Evolutionary conservation across 2,113 vertebrate species (phyloP), one percentile per base, ranked within the genome.

Genomic region (Oncorhynchus masou): DNA sequence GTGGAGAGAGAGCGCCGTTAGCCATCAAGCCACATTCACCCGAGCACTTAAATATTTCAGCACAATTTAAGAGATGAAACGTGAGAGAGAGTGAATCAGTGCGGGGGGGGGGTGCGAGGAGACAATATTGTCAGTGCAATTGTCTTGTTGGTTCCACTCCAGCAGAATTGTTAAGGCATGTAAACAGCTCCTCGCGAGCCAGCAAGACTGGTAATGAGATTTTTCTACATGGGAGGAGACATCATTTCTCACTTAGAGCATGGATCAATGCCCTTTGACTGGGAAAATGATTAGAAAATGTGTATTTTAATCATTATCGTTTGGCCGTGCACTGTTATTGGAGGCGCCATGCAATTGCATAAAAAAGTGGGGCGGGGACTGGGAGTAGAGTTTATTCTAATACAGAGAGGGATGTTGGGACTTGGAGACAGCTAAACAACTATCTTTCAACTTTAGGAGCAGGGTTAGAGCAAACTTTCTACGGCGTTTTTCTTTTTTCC

Each of bases 141-240:
- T 67, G 51, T 77, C 75, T 74, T 69, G 71, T 77, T 79, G 74
- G 74, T 81, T 75, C 62, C 51, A n/a, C 73, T 66, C 71, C 77
- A 79, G 65, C 13, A 5, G 15, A 77, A 54, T 62, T 80, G 71
- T 74, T 77, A 81, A 74, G 51, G 48, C 22, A 22, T 77, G 68
- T 79, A 74, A 82, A 84, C 78, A 80, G 71, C 77, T 76, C 54
- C 54, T 25, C 25, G 77, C 19, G 69, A 79, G 68, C 59, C 77
- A 73, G 68, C 12, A 16, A 39, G 54, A 75, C 74, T 64, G 75
- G 60, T 75, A 79, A 79, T 77, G 77, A 81, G 83, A 84, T 77
- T 75, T 76, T 75, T 84, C 75, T 72, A 77, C 70, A 73, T 64
- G 64, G 76, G 39, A 68, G 79, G 67, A 76, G 49, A 81, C 73